These are phyloP conservation scores for Pomacea canaliculata DNA, from an alignment of 2,888 invertebrate genomes.

Conservation along the genomic window DNA sequence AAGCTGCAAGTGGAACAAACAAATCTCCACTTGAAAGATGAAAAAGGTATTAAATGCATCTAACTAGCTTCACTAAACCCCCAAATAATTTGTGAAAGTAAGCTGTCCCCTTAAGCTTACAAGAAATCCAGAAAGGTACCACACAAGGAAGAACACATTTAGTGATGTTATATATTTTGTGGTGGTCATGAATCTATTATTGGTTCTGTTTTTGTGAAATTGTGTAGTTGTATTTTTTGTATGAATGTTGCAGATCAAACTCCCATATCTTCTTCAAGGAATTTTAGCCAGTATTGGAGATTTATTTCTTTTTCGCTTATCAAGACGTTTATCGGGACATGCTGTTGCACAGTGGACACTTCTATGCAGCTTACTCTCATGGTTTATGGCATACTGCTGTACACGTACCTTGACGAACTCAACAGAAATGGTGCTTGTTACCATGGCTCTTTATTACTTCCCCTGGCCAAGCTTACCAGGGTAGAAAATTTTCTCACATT, in stretches of 20 bases:
- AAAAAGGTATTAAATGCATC: too few species aligned
- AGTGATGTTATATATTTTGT: too few species aligned
- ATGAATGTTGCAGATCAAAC: slow-evolving; percentile 74
- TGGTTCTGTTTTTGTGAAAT: too few species aligned
- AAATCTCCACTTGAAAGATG: too few species aligned
- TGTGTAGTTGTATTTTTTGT: neutral
- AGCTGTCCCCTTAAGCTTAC: too few species aligned
- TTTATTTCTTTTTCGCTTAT: slow-evolving; percentile 76
- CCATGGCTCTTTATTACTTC: slow-evolving; percentile 82
- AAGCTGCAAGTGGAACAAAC: too few species aligned
- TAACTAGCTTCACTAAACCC: too few species aligned
- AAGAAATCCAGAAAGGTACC: too few species aligned
- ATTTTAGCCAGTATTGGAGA: slow-evolving; percentile 82
- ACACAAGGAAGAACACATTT: too few species aligned
- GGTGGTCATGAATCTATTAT: too few species aligned
- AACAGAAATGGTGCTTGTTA: slow-evolving; percentile 85
- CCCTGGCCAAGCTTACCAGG: slow-evolving; percentile 64
- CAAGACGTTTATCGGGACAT: slow-evolving; percentile 69
- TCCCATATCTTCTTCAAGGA: slow-evolving; percentile 88
- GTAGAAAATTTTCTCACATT: slow-evolving; percentile 15
- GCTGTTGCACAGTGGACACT: slow-evolving; percentile 78
- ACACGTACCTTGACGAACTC: slow-evolving; percentile 90
- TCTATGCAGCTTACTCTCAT: slow-evolving; percentile 81
- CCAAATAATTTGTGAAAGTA: too few species aligned
- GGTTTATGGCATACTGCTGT: slow-evolving; percentile 93